A percentile compares a stretch with the other conserved stretches of the same genome.
phyloP scores from a whole-genome alignment of 2,113 vertebrate genomes.

The Psammodynastes pulverulentus region DNA sequence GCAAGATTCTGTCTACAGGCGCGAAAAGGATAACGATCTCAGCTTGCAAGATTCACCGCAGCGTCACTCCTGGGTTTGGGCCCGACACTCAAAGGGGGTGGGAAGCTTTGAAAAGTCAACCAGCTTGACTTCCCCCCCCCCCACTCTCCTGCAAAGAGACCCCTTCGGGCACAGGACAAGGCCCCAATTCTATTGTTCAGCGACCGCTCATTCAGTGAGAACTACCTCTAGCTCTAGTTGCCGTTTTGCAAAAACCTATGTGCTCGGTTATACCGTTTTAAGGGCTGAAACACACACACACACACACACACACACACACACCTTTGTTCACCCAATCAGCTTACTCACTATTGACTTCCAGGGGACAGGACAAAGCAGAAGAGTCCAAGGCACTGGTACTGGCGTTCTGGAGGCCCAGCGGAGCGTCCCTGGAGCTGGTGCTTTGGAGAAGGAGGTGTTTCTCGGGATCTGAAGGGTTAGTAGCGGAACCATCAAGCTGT shows the following conservation, averaged over 20 bases:
- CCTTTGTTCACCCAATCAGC: background rate
- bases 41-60: background rate
- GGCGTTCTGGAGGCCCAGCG: conserved; percentile 67
- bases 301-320: background rate
- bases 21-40: no score
- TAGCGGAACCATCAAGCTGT: conserved; percentile 87
- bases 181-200: background rate
- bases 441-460: conserved; percentile 52
- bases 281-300: no score
- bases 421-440: conserved; percentile 54
- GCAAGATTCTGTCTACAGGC: background rate
- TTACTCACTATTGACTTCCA: background rate
- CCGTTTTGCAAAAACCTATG: background rate
- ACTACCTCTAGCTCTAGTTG: no score
- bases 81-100: background rate
- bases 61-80: background rate
- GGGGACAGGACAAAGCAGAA: background rate
- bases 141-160: background rate
- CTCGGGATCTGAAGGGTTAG: conserved; percentile 77
- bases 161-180: background rate
- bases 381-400: background rate
- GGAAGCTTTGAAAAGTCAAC: background rate
- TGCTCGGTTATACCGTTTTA: background rate
- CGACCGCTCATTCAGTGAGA: background rate
- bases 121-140: background rate